Evolutionary conservation across 2,888 invertebrate species (phyloP).

Genomic region (Oithona nana): DNA sequence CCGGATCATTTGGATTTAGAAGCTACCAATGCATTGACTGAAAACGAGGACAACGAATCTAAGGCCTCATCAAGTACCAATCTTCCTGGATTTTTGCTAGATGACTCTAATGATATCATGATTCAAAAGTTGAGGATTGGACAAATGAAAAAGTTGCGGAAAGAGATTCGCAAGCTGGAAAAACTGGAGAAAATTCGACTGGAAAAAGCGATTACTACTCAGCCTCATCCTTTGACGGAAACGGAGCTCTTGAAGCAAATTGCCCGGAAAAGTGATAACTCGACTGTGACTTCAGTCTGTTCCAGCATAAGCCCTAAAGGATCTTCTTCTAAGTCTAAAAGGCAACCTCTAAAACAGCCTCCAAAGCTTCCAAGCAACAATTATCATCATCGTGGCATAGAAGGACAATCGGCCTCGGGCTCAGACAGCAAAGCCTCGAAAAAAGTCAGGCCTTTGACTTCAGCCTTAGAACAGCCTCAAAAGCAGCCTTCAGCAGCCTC

Average conservation of each 20-base stretch:
- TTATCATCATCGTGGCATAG: neutral
- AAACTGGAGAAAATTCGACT: neutral
- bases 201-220: neutral
- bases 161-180: slow-evolving; percentile 11
- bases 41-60: neutral
- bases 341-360: too few species aligned
- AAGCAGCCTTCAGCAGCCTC: too few species aligned
- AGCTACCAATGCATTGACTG: neutral
- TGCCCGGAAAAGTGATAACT: neutral
- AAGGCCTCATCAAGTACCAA: too few species aligned
- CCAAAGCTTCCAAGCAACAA: too few species aligned
- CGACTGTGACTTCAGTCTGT: neutral
- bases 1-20: neutral
- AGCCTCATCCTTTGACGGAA: neutral
- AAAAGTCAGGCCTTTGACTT: too few species aligned
- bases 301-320: too few species aligned
- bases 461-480: too few species aligned
- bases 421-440: too few species aligned
- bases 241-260: neutral
- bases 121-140: neutral
- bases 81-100: neutral
- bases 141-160: neutral
- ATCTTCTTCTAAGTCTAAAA: too few species aligned
- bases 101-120: neutral
- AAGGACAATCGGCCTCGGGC: neutral